These are phyloP conservation scores for Amphiprion clarkii DNA, from an alignment of 2,797 vertebrate genomes.

Conservation along the genomic window DNA sequence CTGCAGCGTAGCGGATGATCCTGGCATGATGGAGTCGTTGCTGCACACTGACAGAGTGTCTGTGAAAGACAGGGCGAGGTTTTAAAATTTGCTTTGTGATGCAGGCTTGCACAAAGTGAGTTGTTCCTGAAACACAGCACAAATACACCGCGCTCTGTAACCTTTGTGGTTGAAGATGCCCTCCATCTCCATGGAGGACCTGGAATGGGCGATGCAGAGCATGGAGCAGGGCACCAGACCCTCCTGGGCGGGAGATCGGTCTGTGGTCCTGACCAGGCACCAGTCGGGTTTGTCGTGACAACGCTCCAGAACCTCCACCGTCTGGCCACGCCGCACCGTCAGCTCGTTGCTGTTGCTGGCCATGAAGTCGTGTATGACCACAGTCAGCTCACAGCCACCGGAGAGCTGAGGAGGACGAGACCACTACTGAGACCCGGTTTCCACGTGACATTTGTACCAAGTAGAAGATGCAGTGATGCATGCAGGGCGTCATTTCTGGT, in stretches of 20 bases:
- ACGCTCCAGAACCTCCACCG: conserved; percentile 96
- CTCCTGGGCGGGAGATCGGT: conserved; percentile 94
- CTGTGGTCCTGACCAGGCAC: conserved; percentile 97
- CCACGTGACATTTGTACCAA: background rate
- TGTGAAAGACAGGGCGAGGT: conserved; percentile 62
- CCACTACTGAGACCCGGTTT: background rate
- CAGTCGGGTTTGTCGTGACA: conserved; percentile 97
- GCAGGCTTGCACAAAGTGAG: background rate
- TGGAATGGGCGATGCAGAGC: conserved; percentile 97
- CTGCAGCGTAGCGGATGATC: conserved; percentile 93
- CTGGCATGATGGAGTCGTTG: conserved; percentile 95
- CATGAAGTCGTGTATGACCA: conserved; percentile 98
- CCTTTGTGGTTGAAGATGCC: conserved; percentile 99
- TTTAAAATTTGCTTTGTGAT: background rate
- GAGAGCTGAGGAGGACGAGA: conserved; percentile 87
- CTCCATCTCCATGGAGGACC: conserved; percentile 99
- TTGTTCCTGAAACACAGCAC: background rate
- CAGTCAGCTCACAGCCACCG: conserved; percentile 97
- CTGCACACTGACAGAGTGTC: conserved; percentile 97
- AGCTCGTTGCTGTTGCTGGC: conserved; percentile 97
- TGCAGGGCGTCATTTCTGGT: background rate
- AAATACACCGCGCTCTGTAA: conserved; percentile 44
- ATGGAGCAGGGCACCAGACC: conserved; percentile 95
- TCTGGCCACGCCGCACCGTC: conserved; percentile 95
- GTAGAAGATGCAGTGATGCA: background rate